A percentile compares a stretch with the other conserved stretches of the same genome.
Conservation (phyloP, 1,140 invertebrate genomes). For the Sarcophaga bullata region DNA sequence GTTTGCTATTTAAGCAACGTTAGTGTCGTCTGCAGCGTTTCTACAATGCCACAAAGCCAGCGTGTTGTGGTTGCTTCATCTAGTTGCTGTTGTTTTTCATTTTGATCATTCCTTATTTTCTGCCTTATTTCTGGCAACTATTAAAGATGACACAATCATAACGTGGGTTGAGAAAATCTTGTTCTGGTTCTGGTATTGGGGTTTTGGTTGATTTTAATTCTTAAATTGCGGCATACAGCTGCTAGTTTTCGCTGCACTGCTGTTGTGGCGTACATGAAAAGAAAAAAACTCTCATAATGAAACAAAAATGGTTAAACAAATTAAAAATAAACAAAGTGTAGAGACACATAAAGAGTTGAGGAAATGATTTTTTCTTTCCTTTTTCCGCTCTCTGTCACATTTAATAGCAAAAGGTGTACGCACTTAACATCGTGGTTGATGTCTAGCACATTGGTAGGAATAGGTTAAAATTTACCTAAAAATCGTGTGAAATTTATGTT, state of each 20-base stretch:
- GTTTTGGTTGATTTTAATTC: no score
- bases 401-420: not conserved
- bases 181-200: no score
- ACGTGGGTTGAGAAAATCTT: no score
- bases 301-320: not conserved
- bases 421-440: not conserved
- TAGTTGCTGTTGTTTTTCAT: not conserved
- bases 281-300: not conserved
- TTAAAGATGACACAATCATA: no score
- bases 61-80: not conserved
- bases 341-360: not conserved
- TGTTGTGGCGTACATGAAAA: no score
- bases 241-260: no score
- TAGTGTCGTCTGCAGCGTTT: not conserved
- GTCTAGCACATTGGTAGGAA: no score
- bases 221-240: no score
- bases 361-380: not conserved
- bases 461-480: no score
- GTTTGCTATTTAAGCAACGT: not conserved
- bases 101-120: no score
- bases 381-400: not conserved
- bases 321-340: constrained; percentile 1
- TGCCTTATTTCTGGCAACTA: no score
- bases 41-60: constrained; percentile 29
- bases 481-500: no score